Evolutionary conservation across 2,113 vertebrate genomes (phyloP).

Genomic region (Cochlearius cochlearius): DNA sequence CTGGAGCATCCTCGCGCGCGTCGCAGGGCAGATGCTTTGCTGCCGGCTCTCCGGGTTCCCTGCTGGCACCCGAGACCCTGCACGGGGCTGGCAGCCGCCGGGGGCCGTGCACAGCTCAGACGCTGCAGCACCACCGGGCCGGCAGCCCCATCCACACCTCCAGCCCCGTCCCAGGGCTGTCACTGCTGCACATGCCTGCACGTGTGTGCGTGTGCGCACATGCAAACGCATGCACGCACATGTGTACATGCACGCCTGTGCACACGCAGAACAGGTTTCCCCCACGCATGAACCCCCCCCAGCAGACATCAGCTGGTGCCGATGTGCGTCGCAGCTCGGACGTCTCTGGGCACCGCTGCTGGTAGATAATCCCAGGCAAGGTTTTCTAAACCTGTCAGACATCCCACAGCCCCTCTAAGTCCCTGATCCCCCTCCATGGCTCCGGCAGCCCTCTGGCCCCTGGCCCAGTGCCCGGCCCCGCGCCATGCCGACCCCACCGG

Average conservation of each 20-base stretch:
- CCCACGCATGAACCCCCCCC: rapidly evolving
- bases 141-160: not conserved
- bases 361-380: not conserved
- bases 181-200: rapidly evolving
- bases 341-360: not conserved
- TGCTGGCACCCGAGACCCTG: not conserved
- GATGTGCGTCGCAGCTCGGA: not conserved
- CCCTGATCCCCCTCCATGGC: not conserved
- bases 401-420: not conserved
- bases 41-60: rapidly evolving
- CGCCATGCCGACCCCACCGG: not conserved
- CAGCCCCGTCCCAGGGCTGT: not conserved
- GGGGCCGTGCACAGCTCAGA: not conserved
- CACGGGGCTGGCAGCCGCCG: not conserved
- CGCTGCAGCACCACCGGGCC: not conserved
- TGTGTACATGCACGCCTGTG: not conserved
- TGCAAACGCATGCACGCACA: not conserved
- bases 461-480: not conserved
- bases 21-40: not conserved
- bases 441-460: not conserved
- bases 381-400: not conserved
- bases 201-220: not conserved
- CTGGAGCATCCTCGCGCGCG: not conserved
- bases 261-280: not conserved
- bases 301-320: not conserved